Conservation (phyloP, 1,140 invertebrate species). For the Bombus affinis region DNA sequence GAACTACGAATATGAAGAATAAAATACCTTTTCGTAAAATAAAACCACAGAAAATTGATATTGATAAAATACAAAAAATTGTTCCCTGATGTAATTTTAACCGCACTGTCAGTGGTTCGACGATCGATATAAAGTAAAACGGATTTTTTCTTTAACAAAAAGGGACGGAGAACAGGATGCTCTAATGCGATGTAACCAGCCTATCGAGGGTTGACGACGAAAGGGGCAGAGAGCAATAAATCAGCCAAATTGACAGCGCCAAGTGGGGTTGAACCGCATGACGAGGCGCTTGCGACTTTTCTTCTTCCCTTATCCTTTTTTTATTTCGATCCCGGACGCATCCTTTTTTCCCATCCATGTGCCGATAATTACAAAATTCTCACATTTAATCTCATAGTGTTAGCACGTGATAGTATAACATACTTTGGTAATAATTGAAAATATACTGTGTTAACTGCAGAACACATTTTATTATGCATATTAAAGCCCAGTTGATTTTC, state of each 20-base stretch:
- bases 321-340: not conserved
- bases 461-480: too few species aligned
- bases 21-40: too few species aligned
- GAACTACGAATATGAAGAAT: too few species aligned
- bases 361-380: not conserved
- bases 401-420: not conserved
- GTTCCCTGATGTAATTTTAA: not conserved
- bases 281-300: constrained; percentile 44
- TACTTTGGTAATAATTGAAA: too few species aligned
- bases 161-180: too few species aligned
- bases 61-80: too few species aligned
- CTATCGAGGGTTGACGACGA: constrained; percentile 52
- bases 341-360: not conserved
- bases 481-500: too few species aligned
- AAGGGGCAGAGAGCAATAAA: constrained; percentile 74
- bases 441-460: too few species aligned
- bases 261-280: constrained; percentile 71
- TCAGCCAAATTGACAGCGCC: constrained; percentile 74
- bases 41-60: too few species aligned
- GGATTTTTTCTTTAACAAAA: not conserved
- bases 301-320: constrained; percentile 32
- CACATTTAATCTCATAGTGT: not conserved
- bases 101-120: not conserved
- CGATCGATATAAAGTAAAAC: not conserved
- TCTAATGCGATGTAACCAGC: constrained; percentile 27